Conservation (phyloP, 2,797 vertebrate species). For the Anguilla obscura region DNA sequence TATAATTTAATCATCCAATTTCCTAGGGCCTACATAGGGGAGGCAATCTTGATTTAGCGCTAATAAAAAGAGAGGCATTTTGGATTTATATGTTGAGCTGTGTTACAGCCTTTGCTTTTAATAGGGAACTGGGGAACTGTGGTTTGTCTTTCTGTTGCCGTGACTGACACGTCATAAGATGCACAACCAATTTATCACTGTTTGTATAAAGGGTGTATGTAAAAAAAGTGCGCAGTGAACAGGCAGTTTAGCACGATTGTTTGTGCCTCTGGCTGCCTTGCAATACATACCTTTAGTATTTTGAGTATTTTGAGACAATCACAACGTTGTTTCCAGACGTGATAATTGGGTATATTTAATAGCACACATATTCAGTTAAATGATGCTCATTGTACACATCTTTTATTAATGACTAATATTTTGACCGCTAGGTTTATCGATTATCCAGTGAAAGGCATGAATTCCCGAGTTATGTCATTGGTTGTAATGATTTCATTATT, state of each 20-base stretch:
- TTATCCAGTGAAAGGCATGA: no score
- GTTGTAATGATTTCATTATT: no score
- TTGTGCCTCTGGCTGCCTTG: no score
- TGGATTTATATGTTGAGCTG: slow-evolving; percentile 9
- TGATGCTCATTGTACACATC: background rate
- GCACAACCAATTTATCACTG: background rate
- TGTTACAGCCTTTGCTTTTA: background rate
- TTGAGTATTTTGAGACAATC: background rate
- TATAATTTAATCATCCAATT: background rate
- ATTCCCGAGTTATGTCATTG: no score
- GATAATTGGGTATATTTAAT: background rate
- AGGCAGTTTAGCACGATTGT: background rate
- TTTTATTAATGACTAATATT: background rate
- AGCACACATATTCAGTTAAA: background rate
- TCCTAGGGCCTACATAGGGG: background rate
- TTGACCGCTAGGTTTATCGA: no score
- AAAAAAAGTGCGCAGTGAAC: background rate
- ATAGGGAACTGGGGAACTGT: background rate
- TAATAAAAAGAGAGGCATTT: background rate
- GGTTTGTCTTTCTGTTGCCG: background rate
- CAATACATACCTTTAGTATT: background rate
- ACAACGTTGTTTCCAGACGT: background rate
- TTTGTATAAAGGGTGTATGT: background rate
- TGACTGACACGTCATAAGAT: background rate
- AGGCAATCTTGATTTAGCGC: background rate